Base-by-base conservation (phyloP, 2,797 vertebrate species). In the Delichon dasypus region DNA sequence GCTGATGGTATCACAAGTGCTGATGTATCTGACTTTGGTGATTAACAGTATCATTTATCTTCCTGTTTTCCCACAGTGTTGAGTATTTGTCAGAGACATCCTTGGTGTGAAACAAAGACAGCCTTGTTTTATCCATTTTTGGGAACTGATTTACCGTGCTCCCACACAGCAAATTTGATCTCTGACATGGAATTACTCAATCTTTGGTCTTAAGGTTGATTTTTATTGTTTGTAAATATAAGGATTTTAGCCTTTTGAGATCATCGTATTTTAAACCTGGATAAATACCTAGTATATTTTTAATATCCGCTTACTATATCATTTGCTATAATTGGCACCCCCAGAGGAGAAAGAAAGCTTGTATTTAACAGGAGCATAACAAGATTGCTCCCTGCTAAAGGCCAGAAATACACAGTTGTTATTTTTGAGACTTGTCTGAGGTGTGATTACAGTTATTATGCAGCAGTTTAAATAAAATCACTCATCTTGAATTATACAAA, bases 401-500 rank as follows among this genome's bases (percentile, higher is more conserved):
- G 51, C 42, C 48, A 54, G 82, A 96, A 96, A 92, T 90, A 73
- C 48, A 78, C 64, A 57, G 47, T 50, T 89, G 38, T 47, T 78
- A 72, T 42, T 76, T 89, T 84, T 50, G 29, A 51, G 36, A 53
- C 30, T 71, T 94, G 29, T 57, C 38, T 81, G 72, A 72, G 45
- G 36, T 73, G 48, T 85, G 73, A 94, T 96, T 96, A 93, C 67
- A 95, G 95, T 77, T 80, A 90, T 94, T 96, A 85, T 80, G 40
- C 26, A 44, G 51, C 38, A 58, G 7, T 68, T 94, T 80, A 64
- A 80, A 93, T 73, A 83, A 88, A 93, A 86, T 29, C 0, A 54
- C 47, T 88, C 3, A 2, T 67, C 80, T 62, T 67, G 51, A 87
- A 60, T 76, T 76, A 48, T 67, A 92, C 4, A 34, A 40, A 61